These are phyloP conservation scores for Apamea crenata DNA, from an alignment of 2,888 invertebrate genomes.

Conservation along the genomic window DNA sequence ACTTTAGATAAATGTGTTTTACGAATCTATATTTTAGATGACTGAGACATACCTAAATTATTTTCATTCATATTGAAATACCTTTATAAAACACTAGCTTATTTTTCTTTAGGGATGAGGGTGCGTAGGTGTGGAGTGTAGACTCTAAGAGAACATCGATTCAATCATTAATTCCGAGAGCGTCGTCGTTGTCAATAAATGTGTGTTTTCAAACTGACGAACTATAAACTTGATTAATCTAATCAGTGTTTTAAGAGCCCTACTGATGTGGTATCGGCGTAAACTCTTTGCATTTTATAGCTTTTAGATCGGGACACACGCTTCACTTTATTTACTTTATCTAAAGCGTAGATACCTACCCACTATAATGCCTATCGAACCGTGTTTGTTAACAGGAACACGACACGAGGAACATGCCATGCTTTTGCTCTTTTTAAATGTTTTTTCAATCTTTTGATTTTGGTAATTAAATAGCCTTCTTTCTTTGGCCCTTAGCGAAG, in stretches of 20 bases:
- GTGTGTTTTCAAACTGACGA: constrained; percentile 45
- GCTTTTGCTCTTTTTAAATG: not conserved
- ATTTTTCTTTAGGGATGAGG: not conserved
- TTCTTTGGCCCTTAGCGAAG: not conserved
- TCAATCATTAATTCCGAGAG: constrained; percentile 31
- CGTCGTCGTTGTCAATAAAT: constrained; percentile 35
- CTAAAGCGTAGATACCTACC: not conserved
- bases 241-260: constrained; percentile 49
- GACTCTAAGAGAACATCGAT: constrained; percentile 12
- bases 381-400: not conserved
- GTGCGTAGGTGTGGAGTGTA: constrained; percentile 1
- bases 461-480: not conserved
- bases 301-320: constrained; percentile 18
- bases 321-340: constrained; percentile 25
- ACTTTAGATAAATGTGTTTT: constrained; percentile 28
- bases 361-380: constrained; percentile 24
- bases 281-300: constrained; percentile 46
- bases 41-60: constrained; percentile 6
- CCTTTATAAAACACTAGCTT: not conserved
- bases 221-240: constrained; percentile 50
- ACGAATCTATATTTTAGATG: constrained; percentile 3
- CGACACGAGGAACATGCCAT: not conserved
- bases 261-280: constrained; percentile 41
- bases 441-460: not conserved
- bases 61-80: constrained; percentile 8